Percentiles rank a stretch among this genome's conserved stretches.
phyloP scores from a whole-genome alignment of 2,888 invertebrate species.

The Melolontha melolontha region DNA sequence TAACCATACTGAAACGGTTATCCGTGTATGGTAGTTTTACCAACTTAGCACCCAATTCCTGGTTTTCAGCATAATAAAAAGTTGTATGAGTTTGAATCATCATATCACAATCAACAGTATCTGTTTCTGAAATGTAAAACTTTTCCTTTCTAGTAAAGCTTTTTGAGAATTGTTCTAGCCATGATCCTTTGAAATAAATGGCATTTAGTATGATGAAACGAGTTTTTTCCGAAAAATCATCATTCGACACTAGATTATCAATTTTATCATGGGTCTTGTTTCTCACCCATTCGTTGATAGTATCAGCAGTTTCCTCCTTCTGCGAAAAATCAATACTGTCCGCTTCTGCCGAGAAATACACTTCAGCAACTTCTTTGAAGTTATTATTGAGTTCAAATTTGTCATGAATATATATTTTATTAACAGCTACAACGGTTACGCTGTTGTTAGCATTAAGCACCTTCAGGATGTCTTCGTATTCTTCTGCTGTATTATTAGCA shows the following conservation, averaged over 20 bases:
- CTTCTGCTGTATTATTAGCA: not conserved
- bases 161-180: slow-evolving; percentile 76
- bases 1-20: slow-evolving; percentile 77
- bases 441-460: not conserved
- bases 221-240: slow-evolving; percentile 69
- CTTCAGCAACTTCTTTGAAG: slow-evolving; percentile 70
- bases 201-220: slow-evolving; percentile 84
- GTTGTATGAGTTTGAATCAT: slow-evolving; percentile 74
- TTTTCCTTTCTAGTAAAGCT: slow-evolving; percentile 69
- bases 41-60: slow-evolving; percentile 70
- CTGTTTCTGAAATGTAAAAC: slow-evolving; percentile 72
- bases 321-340: slow-evolving; percentile 73
- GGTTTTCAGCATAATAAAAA: slow-evolving; percentile 67
- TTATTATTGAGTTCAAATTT: slow-evolving; percentile 67
- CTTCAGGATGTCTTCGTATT: not conserved
- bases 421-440: not conserved
- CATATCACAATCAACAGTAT: slow-evolving; percentile 75
- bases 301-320: slow-evolving; percentile 65
- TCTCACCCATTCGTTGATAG: slow-evolving; percentile 86
- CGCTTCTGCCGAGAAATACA: slow-evolving; percentile 74
- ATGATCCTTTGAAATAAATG: slow-evolving; percentile 87
- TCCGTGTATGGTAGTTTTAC: slow-evolving; percentile 80
- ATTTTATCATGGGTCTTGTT: slow-evolving; percentile 85
- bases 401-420: slow-evolving; percentile 68
- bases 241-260: slow-evolving; percentile 76